phyloP scores from a whole-genome alignment of 2,888 invertebrate genomes.

The Lochmaea capreae region DNA sequence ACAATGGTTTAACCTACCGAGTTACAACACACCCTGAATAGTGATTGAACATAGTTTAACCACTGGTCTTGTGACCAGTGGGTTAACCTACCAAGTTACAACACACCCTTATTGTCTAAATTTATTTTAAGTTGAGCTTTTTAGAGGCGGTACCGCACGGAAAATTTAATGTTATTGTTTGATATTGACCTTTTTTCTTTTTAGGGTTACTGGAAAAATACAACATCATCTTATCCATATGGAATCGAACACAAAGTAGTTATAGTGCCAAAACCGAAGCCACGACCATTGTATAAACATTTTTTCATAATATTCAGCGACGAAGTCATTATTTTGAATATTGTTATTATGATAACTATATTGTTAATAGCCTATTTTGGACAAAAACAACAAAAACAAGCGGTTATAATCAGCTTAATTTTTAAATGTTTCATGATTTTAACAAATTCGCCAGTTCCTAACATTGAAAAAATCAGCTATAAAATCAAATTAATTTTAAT shows the following conservation, averaged over 20 bases:
- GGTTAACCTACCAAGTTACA: too few species aligned
- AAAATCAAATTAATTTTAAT: constrained; percentile 23
- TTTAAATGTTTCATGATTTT: constrained; percentile 7
- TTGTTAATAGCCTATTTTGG: background rate
- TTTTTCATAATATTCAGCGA: constrained; percentile 24
- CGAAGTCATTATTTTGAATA: background rate
- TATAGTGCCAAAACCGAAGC: constrained; percentile 31
- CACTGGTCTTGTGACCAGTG: too few species aligned
- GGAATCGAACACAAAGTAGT: constrained; percentile 25
- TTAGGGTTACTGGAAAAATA: constrained; percentile 15
- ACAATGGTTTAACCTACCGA: too few species aligned
- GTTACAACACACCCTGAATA: too few species aligned
- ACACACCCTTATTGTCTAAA: too few species aligned
- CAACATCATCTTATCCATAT: constrained; percentile 32
- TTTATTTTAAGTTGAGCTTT: too few species aligned
- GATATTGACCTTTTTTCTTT: constrained; percentile 5
- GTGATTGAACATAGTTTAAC: too few species aligned
- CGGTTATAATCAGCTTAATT: background rate
- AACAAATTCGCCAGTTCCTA: background rate
- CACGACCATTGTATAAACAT: constrained; percentile 24
- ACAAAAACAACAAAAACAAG: background rate
- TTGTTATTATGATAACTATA: constrained; percentile 12
- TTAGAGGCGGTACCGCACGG: too few species aligned
- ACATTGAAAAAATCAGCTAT: constrained; percentile 15
- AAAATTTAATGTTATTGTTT: too few species aligned